Percentiles rank a stretch among this genome's conserved stretches.
Conservation (phyloP, 2,888 invertebrate species). For the Stenurella melanura region DNA sequence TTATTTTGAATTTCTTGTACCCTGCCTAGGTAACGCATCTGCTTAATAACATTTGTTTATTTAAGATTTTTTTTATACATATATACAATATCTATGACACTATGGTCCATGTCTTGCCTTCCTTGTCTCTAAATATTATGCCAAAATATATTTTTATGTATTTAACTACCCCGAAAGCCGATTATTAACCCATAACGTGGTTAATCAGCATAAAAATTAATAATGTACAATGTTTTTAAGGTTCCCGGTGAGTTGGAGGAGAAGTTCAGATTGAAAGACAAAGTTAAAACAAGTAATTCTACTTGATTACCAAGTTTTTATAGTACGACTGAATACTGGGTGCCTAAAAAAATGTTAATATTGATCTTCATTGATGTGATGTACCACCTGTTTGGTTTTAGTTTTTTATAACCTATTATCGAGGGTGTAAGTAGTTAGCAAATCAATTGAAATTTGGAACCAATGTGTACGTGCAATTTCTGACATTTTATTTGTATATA, state of each 20-base stretch:
- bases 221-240: slow-evolving; percentile 71
- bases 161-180: not conserved
- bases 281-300: slow-evolving; percentile 50
- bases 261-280: slow-evolving; percentile 72
- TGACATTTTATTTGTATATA: slow-evolving; percentile 35
- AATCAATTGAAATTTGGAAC: slow-evolving; percentile 27
- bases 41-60: too few relatives aligned
- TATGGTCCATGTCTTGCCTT: not conserved
- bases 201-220: slow-evolving; percentile 43
- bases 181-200: not conserved
- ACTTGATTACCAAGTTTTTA: slow-evolving; percentile 44
- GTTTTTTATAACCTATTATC: slow-evolving; percentile 44
- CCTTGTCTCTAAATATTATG: not conserved
- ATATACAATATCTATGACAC: not conserved
- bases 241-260: slow-evolving; percentile 78
- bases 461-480: slow-evolving; percentile 31
- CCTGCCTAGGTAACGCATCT: too few relatives aligned
- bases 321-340: slow-evolving; percentile 62
- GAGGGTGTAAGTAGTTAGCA: slow-evolving; percentile 43
- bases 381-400: slow-evolving; percentile 54
- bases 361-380: slow-evolving; percentile 58
- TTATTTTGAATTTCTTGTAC: too few relatives aligned
- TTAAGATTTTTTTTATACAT: too few relatives aligned
- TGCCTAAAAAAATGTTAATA: slow-evolving; percentile 60
- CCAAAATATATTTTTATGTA: not conserved